Percentiles rank a stretch among this genome's conserved stretches.
These are phyloP conservation scores for Aythya baeri DNA, from an alignment of 2,113 vertebrate genomes.

Conservation along the genomic window DNA sequence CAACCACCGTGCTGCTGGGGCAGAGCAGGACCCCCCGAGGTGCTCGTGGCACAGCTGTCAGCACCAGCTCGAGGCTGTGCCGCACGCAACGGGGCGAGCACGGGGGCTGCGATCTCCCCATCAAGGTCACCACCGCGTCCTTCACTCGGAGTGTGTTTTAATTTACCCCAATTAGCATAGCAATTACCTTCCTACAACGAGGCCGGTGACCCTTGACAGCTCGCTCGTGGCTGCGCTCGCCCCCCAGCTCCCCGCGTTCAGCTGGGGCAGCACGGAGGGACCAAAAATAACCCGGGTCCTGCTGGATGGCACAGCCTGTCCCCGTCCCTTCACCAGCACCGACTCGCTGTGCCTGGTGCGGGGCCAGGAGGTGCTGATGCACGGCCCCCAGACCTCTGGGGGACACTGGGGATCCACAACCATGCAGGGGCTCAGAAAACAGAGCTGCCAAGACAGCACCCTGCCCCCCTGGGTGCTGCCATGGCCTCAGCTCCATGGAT, in stretches of 20 bases:
- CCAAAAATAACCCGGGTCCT: fast-evolving
- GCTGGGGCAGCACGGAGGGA: neutral
- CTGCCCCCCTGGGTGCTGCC: neutral
- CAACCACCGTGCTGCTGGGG: neutral
- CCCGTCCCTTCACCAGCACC: neutral
- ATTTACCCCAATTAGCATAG: conserved; percentile 48
- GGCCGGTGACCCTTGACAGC: conserved; percentile 9
- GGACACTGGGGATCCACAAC: neutral
- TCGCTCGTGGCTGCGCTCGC: neutral
- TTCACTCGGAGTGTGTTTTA: neutral
- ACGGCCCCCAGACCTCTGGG: neutral
- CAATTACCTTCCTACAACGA: conserved; percentile 42
- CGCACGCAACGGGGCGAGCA: neutral
- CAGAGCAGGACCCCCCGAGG: neutral
- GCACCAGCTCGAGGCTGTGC: neutral
- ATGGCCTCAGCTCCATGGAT: neutral
- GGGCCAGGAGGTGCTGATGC: neutral
- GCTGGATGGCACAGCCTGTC: neutral
- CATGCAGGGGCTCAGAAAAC: too few relatives aligned
- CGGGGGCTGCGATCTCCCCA: neutral
- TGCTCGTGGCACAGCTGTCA: neutral
- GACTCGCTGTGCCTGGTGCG: fast-evolving
- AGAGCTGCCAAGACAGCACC: neutral
- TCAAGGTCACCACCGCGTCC: neutral
- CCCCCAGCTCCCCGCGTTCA: neutral